These are phyloP conservation scores for Porites lobata DNA, from an alignment of 92 coral and sea anemone genomes.

Conservation along the genomic window DNA sequence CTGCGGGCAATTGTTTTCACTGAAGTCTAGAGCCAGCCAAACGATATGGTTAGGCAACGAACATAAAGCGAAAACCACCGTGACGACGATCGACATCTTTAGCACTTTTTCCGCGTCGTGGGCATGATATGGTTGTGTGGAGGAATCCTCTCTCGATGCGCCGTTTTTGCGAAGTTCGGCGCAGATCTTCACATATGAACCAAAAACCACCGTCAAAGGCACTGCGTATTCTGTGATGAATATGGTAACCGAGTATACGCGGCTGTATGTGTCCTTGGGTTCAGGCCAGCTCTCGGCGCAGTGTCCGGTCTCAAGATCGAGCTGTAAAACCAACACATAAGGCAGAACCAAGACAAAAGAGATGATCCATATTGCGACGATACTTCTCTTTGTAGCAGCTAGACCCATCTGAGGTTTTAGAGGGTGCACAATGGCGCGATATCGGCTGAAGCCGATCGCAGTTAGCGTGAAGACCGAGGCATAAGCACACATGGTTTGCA, in stretches of 20 bases:
- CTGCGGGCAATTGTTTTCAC: slow-evolving; percentile 30
- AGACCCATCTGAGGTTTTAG: slow-evolving; percentile 77
- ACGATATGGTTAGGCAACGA: slow-evolving; percentile 84
- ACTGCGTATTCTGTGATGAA: slow-evolving; percentile 72
- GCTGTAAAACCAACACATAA: slow-evolving; percentile 67
- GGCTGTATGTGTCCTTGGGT: slow-evolving; percentile 61
- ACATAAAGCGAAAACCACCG: slow-evolving; percentile 80
- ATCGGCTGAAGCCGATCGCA: slow-evolving; percentile 84
- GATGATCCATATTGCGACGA: slow-evolving; percentile 69
- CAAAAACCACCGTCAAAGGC: slow-evolving; percentile 74
- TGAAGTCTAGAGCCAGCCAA: slow-evolving; percentile 78
- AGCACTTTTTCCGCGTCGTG: slow-evolving; percentile 80
- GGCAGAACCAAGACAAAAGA: slow-evolving; percentile 77
- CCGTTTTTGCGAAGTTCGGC: slow-evolving; percentile 60
- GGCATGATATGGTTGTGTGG: slow-evolving; percentile 47
- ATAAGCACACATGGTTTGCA: slow-evolving; percentile 84
- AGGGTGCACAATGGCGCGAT: slow-evolving; percentile 84
- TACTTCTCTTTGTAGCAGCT: slow-evolving; percentile 60
- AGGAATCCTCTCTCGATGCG: slow-evolving; percentile 32
- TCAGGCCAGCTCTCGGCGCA: slow-evolving; percentile 86
- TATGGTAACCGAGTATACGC: slow-evolving; percentile 67
- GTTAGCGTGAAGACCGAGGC: slow-evolving; percentile 82
- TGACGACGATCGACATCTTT: slow-evolving; percentile 77
- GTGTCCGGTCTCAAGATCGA: slow-evolving; percentile 55
- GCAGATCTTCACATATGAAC: slow-evolving; percentile 79